Evolutionary conservation across 2,113 vertebrate species (phyloP), one percentile per base, ranked within the genome.

Genomic region (Tylochromis polylepis): DNA sequence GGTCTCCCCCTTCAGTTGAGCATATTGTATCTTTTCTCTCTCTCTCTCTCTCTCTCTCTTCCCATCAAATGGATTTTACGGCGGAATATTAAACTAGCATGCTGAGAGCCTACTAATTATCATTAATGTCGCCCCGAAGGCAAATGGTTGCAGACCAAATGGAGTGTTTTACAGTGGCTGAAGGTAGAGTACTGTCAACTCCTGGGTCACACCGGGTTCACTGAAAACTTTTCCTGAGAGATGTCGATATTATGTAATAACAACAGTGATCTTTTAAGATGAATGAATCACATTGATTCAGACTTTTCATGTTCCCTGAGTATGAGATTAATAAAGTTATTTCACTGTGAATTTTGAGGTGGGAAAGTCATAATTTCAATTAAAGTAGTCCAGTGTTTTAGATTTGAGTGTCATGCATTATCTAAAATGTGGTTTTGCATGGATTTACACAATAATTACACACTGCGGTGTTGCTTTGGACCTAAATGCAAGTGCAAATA

Each of bases 81-180:
- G 72, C 38, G 65, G 83, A 72, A 88, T 93, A 92, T 91, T 92
- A 90, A 90, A 91, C 79, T 81, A 80, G 77, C 88, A 72, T 85
- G 83, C 91, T 85, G 89, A 93, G 89, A 90, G 89, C 65, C 82
- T 87, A 75, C 34, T 91, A 91, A 95, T 95, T 93, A 95, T 92
- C 94, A 93, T 94, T 92, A 93, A 91, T 90, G 85, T 91, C 85
- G 88, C 91, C 93, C 91, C n/a, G 7, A 85, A 93, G 94, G 92
- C 91, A 88, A 91, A 92, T 59, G 85, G 89, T 78, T 87, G 87
- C 58, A 79, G 87, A 89, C 85, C 89, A 92, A 93, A 93, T 93
- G 91, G 86, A 92, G 83, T 86, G 81, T 92, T 93, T 92, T 87
- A 89, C 88, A 85, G 80, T 80, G 82, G 85, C 60, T 89, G 79